Conservation (phyloP, 2,888 invertebrate species). For the Pammene fasciana region DNA sequence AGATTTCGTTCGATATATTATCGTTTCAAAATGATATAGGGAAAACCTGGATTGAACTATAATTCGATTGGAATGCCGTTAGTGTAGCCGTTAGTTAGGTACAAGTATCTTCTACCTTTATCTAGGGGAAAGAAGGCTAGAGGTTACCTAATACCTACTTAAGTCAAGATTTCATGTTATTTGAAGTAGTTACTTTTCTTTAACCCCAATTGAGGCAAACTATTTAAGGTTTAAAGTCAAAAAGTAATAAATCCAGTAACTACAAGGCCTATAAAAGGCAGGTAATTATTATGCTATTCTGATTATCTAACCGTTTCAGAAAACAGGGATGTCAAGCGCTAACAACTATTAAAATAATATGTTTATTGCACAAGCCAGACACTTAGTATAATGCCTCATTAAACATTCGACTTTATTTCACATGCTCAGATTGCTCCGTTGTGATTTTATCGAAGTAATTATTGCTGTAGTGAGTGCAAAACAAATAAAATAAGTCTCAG, state of each 20-base stretch:
- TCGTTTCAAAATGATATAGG: too few relatives aligned
- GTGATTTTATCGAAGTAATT: slow-evolving; percentile 54
- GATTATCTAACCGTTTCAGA: not conserved
- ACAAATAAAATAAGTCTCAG: slow-evolving; percentile 4
- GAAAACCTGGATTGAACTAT: too few relatives aligned
- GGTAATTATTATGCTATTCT: not conserved
- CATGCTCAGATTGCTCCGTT: slow-evolving; percentile 48
- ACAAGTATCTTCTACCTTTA: too few relatives aligned
- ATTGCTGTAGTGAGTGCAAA: slow-evolving; percentile 41
- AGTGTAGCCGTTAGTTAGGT: too few relatives aligned
- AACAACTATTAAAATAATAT: slow-evolving; percentile 52
- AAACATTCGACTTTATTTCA: slow-evolving; percentile 61
- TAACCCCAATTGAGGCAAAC: too few relatives aligned
- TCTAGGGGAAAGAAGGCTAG: too few relatives aligned
- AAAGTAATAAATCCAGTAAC: not conserved
- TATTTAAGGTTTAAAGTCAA: not conserved
- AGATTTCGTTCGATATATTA: too few relatives aligned
- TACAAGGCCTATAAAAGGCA: not conserved
- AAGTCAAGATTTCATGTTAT: too few relatives aligned
- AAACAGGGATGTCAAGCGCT: slow-evolving; percentile 12
- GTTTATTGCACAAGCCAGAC: slow-evolving; percentile 53
- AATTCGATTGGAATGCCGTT: too few relatives aligned
- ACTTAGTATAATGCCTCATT: slow-evolving; percentile 54
- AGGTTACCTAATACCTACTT: too few relatives aligned
- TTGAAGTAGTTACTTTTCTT: too few relatives aligned